phyloP scores from a whole-genome alignment of 2,113 vertebrate species.

The Rhinopithecus roxellana region DNA sequence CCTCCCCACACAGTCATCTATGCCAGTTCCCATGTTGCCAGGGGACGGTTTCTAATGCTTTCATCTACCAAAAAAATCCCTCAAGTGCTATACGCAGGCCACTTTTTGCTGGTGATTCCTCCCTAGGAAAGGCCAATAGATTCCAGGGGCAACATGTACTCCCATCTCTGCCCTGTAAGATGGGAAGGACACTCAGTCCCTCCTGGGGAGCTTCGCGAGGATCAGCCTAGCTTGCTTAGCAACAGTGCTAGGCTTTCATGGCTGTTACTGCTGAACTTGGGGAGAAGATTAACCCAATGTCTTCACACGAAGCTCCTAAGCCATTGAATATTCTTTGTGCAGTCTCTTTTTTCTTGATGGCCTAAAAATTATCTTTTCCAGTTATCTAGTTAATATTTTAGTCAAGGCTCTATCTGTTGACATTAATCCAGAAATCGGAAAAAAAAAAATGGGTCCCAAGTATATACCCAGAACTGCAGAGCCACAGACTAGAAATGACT shows the following conservation, averaged over 20 bases:
- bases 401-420: not conserved
- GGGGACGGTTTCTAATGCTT: not conserved
- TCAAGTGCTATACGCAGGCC: rapidly evolving
- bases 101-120: not conserved
- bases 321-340: not conserved
- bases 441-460: not conserved
- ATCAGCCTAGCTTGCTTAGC: not conserved
- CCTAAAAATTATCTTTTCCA: not conserved
- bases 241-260: not conserved
- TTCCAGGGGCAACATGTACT: not conserved
- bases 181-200: not conserved
- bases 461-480: not conserved
- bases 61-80: not conserved
- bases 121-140: not conserved
- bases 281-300: not conserved
- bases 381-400: constrained; percentile 9
- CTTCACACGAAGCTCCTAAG: not conserved
- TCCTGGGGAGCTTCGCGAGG: not conserved
- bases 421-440: not conserved
- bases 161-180: not conserved
- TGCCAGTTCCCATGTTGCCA: not conserved
- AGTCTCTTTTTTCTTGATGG: not conserved
- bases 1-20: not conserved
- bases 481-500: not conserved
- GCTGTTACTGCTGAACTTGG: not conserved